These are phyloP conservation scores for Megalonaias nervosa DNA, from an alignment of 1,140 invertebrate genomes.

Conservation along the genomic window DNA sequence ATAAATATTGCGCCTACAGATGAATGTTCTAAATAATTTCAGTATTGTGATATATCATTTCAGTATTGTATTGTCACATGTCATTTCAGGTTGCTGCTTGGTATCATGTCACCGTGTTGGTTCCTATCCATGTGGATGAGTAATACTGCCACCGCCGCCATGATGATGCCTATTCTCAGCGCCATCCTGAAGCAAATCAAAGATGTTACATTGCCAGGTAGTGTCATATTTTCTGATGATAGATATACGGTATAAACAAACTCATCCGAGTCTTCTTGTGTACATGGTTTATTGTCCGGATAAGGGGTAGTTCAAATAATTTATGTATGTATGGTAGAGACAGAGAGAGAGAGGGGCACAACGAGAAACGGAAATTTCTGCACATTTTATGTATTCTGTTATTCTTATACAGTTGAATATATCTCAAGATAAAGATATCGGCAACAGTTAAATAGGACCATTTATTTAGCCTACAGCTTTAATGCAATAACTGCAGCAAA, in stretches of 20 bases:
- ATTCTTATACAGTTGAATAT: not conserved
- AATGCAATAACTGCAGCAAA: not conserved
- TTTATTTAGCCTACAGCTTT: not conserved
- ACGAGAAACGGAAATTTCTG: no score
- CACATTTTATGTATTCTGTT: no score
- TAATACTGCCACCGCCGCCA: conserved; percentile 70
- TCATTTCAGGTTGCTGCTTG: conserved; percentile 58
- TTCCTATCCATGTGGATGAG: conserved; percentile 71
- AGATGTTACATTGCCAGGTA: not conserved
- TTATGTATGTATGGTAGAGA: not conserved
- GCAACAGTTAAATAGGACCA: not conserved
- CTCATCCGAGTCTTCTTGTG: not conserved
- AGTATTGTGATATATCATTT: no score
- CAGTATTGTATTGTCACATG: no score
- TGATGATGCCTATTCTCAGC: conserved; percentile 70
- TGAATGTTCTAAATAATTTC: no score
- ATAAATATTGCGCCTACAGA: no score
- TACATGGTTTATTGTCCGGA: not conserved
- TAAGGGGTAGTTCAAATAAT: not conserved
- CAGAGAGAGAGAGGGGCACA: not conserved
- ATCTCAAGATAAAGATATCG: not conserved
- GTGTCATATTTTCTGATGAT: not conserved
- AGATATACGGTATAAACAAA: not conserved
- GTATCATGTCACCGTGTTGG: conserved; percentile 66
- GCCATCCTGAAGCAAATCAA: conserved; percentile 57